Percentiles rank a stretch among this genome's conserved stretches.
Conservation (phyloP, 2,113 vertebrate species). For the Hippocampus abdominalis region DNA sequence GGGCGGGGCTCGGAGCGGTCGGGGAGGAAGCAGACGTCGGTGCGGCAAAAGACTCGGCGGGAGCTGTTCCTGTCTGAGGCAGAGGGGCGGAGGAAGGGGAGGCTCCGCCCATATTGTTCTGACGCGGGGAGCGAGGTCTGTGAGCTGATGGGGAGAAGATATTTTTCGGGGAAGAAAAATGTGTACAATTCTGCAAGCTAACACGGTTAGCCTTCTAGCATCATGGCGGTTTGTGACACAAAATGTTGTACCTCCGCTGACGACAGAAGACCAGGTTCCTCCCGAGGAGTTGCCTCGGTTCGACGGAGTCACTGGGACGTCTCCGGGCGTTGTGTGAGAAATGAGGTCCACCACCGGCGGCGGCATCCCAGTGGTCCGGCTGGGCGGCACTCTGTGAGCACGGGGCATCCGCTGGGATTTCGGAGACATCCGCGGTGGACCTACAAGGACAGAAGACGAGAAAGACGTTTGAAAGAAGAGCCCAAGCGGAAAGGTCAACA, state of each 20-base stretch:
- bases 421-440: conserved; percentile 97
- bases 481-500: background rate
- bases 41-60: conserved; percentile 79
- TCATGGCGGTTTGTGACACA: too few species aligned
- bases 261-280: conserved; percentile 97
- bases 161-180: background rate
- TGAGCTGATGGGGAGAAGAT: conserved; percentile 76
- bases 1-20: conserved; percentile 85
- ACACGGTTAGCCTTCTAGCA: too few species aligned
- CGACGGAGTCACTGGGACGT: conserved; percentile 76
- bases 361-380: conserved; percentile 80
- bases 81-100: conserved; percentile 79
- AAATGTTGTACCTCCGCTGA: conserved; percentile 84
- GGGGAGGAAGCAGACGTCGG: conserved; percentile 84
- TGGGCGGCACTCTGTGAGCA: conserved; percentile 86
- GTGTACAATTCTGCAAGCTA: too few species aligned
- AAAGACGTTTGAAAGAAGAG: conserved; percentile 10
- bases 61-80: conserved; percentile 82
- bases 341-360: conserved; percentile 87
- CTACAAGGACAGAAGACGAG: conserved; percentile 57
- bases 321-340: conserved; percentile 84
- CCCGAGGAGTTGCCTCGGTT: conserved; percentile 87
- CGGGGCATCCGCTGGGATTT: conserved; percentile 96
- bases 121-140: conserved; percentile 94
- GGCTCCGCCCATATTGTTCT: conserved; percentile 78